phyloP scores from a whole-genome alignment of 2,797 vertebrate genomes.

The Otolemur crassicaudatus region DNA sequence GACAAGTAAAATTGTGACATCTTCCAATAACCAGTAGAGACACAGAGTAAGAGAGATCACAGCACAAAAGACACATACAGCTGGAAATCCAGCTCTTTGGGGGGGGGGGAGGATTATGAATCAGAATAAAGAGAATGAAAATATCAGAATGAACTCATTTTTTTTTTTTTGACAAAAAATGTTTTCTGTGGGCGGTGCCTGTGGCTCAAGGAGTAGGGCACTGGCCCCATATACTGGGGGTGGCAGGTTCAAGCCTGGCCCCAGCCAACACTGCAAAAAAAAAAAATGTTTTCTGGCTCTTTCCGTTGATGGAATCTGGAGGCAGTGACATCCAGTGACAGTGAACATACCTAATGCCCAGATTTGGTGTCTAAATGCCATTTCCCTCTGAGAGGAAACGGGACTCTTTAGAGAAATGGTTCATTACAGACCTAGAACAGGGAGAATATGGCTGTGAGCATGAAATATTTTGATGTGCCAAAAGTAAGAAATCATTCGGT shows the following conservation, averaged over 20 bases:
- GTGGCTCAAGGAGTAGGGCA: too few relatives aligned
- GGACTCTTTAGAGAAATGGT: slow-evolving; percentile 30
- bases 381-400: slow-evolving; percentile 30
- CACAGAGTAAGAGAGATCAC: slow-evolving; percentile 2
- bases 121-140: slow-evolving; percentile 27
- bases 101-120: neutral
- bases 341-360: neutral
- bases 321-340: neutral
- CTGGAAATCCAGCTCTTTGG: neutral
- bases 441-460: neutral
- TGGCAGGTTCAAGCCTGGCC: too few relatives aligned
- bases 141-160: slow-evolving; percentile 11
- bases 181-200: neutral
- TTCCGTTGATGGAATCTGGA: slow-evolving; percentile 13
- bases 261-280: too few relatives aligned
- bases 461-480: slow-evolving; percentile 46
- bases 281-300: slow-evolving; percentile 18
- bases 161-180: neutral
- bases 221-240: too few relatives aligned
- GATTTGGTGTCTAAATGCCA: slow-evolving; percentile 51
- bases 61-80: neutral
- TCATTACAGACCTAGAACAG: neutral
- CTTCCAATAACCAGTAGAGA: neutral
- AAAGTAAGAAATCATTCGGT: slow-evolving; percentile 47
- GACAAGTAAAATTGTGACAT: neutral